Conservation (phyloP, 2,113 vertebrate species). For the Nettapus auritus region DNA sequence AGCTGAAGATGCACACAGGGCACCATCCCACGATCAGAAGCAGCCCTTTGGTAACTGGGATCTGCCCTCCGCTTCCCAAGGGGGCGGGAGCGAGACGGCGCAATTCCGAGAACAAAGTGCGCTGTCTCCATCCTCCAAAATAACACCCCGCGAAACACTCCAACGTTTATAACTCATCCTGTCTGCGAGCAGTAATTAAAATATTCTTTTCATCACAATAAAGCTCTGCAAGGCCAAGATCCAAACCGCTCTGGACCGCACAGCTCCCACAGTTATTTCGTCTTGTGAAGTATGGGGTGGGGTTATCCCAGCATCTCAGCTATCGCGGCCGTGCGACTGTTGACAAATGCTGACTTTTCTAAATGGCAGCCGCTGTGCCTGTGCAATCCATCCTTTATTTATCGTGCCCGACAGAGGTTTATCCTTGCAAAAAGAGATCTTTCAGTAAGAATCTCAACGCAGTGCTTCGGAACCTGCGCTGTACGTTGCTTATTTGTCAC, state of each 20-base stretch:
- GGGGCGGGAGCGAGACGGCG: not conserved
- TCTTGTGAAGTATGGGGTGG: constrained; percentile 28
- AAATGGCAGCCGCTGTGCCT: not conserved
- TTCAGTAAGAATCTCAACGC: constrained; percentile 3
- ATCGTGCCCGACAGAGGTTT: constrained; percentile 26
- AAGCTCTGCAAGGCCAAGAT: constrained; percentile 14
- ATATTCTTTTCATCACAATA: constrained; percentile 5
- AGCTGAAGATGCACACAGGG: not conserved
- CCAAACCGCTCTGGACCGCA: constrained; percentile 10
- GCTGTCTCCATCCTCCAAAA: not conserved
- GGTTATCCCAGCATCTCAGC: not conserved
- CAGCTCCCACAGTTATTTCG: constrained; percentile 11
- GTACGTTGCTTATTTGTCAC: constrained; percentile 37
- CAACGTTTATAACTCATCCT: not conserved
- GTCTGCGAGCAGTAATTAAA: constrained; percentile 18
- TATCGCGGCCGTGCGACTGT: not conserved
- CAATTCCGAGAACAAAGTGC: not conserved
- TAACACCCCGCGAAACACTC: not conserved
- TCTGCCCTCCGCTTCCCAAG: not conserved
- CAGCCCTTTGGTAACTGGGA: not conserved
- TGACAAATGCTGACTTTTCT: constrained; percentile 31
- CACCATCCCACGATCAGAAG: too few species aligned
- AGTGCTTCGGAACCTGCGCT: not conserved
- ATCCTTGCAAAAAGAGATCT: constrained; percentile 48
- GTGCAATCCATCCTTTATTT: constrained; percentile 37